Base-by-base conservation (phyloP, 2,113 vertebrate species). In the Balaeniceps rex region DNA sequence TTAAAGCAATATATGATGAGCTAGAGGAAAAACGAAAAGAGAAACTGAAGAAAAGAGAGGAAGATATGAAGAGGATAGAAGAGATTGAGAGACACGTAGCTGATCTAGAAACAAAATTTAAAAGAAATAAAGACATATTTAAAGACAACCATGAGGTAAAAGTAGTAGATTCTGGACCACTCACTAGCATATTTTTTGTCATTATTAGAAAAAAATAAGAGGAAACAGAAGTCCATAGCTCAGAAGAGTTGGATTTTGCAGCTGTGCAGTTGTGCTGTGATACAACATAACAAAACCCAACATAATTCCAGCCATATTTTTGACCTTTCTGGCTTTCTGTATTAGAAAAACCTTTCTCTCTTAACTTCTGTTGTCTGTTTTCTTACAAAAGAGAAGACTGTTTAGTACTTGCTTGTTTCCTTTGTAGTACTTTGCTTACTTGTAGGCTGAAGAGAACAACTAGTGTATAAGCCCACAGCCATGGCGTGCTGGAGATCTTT, bases 31-130 rank as follows among this genome's bases (percentile, higher is more conserved):
- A 97, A n/a, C 55, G 55, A 77, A 95, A 71, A 24, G 93, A 93
- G 4, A 92, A 95, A 26, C 5, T 74, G 10, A 74, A 61, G 66
- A 93, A 49, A 47, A 98, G 97, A 90, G 65, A 81, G 23, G 83
- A 98, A 34, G 93, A 98, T 63, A 36, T 54, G 31, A 90, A 97
- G 61, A 95, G 83, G 19, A 95, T 96, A 89, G 51, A 95, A 60
- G 93, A 98, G 24, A 60, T 94, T 22, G 89, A 94, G 12, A 47
- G 24, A 29, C 40, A 87, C 71, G 82, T 97, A 66, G 38, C 65
- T 51, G 19, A 96, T n/a, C 64, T 98, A 51, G 97, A 98, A 91
- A 74, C 58, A 25, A 92, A 98, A 24, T 19, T 94, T 8, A 9
- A 83, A 83, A 96, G 88, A 96, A 95, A 97, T 18, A 97, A 78